Evolutionary conservation across 2,113 vertebrate genomes (phyloP), one percentile per base, ranked within the genome.

Genomic region (Coptodon rendalli): DNA sequence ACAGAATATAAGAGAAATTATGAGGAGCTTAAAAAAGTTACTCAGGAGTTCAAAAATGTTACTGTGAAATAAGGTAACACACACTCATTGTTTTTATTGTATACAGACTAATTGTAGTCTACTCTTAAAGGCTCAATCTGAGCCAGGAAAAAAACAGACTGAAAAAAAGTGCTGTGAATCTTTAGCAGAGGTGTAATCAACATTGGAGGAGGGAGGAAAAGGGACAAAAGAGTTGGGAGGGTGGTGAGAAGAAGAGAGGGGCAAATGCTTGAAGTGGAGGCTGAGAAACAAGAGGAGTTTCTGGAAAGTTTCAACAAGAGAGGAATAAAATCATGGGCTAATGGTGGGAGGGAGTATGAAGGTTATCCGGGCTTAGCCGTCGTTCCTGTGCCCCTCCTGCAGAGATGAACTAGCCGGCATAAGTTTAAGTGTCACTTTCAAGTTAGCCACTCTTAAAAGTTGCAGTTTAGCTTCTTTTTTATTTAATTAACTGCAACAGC

Each of bases 201-300:
- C 68, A 45, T 45, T 73, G 68, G 11, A 12, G 29, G 9, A 83
- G 61, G 54, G 76, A 79, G 59, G 36, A 13, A 17, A 57, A 19
- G 22, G 19, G 52, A 91, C 79, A 89, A 85, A 90, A 81, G 90
- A 87, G 85, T 3, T 1, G 53, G 81, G 86, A 34, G 81, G 71
- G 68, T 17, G 38, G 48, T 27, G 50, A 45, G 24, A 11, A 57
- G 9, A 10, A 24, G 7, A 50, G 50, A n/a, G 73, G 80, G 79
- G 63, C 3, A 14, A 85, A 93, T 93, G 89, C 56, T 92, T 91
- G 48, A 81, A 80, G 29, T 16, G 85, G 57, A 71, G 90, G 86
- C 91, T 82, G 87, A 91, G 92, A 89, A 90, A 94, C 86, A 5
- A 84, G 89, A 73, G 59, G 6, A 57, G 78, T 85, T 93, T 89